A percentile compares a stretch with the other conserved stretches of the same genome.
Conservation (phyloP, 2,888 invertebrate species). For the Melanostoma scalare region DNA sequence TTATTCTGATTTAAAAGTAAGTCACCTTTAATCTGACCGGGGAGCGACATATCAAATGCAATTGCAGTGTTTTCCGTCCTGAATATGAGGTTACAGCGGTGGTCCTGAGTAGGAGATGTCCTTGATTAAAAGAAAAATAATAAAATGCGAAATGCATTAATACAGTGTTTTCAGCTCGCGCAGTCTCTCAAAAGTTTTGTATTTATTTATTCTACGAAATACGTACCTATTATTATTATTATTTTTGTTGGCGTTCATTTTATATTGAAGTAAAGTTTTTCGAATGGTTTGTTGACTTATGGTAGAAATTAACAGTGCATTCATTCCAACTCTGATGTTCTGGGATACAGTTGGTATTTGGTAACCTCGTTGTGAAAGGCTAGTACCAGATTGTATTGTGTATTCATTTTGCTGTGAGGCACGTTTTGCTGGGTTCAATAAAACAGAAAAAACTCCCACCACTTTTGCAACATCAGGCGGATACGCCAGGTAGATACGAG, state of each 20-base stretch:
- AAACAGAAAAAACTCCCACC: not conserved
- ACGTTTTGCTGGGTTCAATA: conserved; percentile 46
- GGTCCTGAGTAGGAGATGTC: not conserved
- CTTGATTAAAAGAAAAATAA: conserved; percentile 24
- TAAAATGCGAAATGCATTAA: not conserved
- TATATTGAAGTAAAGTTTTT: not conserved
- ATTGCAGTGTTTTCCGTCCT: conserved; percentile 1
- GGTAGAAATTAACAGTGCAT: not conserved
- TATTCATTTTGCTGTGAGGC: conserved; percentile 27
- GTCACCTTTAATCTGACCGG: conserved; percentile 33
- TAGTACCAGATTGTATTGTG: conserved; percentile 33
- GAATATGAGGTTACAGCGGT: conserved; percentile 5
- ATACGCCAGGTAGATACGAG: too few relatives aligned
- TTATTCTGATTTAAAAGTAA: not conserved
- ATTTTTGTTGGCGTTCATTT: not conserved
- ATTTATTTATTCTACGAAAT: not conserved
- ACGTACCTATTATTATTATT: not conserved
- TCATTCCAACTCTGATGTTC: not conserved
- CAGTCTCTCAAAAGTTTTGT: not conserved
- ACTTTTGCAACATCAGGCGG: too few relatives aligned
- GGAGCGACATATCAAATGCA: conserved; percentile 12
- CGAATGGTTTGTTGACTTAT: not conserved
- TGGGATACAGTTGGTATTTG: conserved; percentile 24
- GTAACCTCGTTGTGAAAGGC: conserved; percentile 33
- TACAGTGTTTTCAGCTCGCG: not conserved